Base-by-base conservation (phyloP, 2,797 vertebrate species). In the Hylomyscus alleni region DNA sequence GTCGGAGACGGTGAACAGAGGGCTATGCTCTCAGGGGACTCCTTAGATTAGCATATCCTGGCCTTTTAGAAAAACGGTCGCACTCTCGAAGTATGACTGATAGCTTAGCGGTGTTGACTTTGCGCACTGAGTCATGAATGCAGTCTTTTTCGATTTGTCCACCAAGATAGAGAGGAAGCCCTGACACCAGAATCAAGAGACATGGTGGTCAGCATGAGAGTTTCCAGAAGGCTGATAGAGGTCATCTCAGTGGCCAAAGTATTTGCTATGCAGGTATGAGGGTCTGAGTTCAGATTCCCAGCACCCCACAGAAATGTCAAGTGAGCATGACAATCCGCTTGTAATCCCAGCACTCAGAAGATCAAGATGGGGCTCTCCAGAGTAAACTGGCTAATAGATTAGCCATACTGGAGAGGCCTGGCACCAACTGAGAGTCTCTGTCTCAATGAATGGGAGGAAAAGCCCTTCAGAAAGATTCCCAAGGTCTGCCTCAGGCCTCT, bases 21-120 rank as follows among this genome's bases (percentile, higher is more conserved):
- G 58, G 26, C 34, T 8, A 52, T 91, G 20, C 37, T n/a, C 56
- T 69, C 56, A 17, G 80, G 89, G 73, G 3, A 44, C 40, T 65
- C 78, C 26, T 76, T 50, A 52, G 94, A 93, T 95, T 80, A 95
- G 87, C 95, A 89, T 87, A 80, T 44, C 62, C 56, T 83, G 60
- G 69, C 94, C 91, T 95, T 93, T 96, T 89, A 40, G 3, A 75
- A 92, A 85, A 93, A 93, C 62, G 15, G 20, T 22, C 20, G 14
- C 52, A 37, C 76, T 88, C 91, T 65, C 34, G 40, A 91, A 52
- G 19, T 47, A 31, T 52, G 90, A 90, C 60, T 31, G 80, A 72
- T 10, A 69, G 69, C 77, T 90, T 44, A 29, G 56, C 5, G 40
- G 44, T 22, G 93, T 69, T 72, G 65, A 37, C 56, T 47, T 37